These are phyloP conservation scores for Anguilla rostrata DNA, from an alignment of 2,113 vertebrate species.

Conservation along the genomic window DNA sequence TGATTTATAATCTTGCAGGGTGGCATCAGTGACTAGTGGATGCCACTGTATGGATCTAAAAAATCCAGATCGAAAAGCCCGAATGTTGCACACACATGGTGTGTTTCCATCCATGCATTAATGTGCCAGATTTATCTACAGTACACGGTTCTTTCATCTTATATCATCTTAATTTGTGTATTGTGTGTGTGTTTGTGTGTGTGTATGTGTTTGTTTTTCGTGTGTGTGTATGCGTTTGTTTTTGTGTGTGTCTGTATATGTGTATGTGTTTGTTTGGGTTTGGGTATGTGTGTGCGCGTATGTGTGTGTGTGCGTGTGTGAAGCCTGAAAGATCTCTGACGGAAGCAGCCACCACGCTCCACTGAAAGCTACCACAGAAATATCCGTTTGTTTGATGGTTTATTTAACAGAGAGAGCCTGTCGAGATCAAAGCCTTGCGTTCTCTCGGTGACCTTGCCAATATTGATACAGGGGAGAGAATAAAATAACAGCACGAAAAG, in stretches of 20 bases:
- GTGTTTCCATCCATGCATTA: background rate
- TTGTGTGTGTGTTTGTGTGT: constrained; percentile 22
- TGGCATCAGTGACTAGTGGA: background rate
- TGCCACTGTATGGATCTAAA: background rate
- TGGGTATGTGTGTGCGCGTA: constrained; percentile 14
- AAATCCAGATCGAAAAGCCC: background rate
- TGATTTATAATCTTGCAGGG: background rate
- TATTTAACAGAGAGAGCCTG: constrained; percentile 28
- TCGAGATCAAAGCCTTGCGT: constrained; percentile 15
- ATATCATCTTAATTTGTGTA: background rate
- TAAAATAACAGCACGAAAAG: background rate
- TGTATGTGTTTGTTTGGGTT: constrained; percentile 22
- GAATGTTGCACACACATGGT: background rate
- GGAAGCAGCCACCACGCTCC: background rate
- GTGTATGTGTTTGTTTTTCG: too few relatives aligned
- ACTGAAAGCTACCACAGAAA: constrained; percentile 17
- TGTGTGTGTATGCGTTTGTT: background rate
- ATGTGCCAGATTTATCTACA: background rate
- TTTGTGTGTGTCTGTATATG: background rate
- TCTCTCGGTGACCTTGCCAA: constrained; percentile 24
- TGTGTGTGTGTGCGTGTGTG: constrained; percentile 13
- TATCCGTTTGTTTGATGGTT: constrained; percentile 21
- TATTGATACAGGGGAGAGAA: constrained; percentile 1
- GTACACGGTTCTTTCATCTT: background rate
- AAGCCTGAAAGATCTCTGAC: background rate